Evolutionary conservation across 2,888 invertebrate genomes (phyloP).

Genomic region (Gymnoscelis rufifasciata): DNA sequence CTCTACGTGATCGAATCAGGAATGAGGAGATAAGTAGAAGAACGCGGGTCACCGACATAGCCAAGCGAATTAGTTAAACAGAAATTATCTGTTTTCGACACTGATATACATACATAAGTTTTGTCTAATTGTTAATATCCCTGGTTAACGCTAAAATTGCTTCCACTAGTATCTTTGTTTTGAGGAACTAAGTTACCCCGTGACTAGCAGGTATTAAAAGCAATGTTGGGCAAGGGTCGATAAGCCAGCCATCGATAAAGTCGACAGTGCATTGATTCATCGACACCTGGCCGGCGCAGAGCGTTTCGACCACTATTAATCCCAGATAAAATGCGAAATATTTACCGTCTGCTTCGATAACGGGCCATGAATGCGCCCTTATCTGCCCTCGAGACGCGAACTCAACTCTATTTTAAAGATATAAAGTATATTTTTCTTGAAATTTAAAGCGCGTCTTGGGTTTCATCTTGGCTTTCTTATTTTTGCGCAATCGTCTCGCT

Average conservation of each 20-base stretch:
- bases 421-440: constrained; percentile 48
- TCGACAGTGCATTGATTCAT: constrained; percentile 27
- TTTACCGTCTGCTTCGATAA: constrained; percentile 70
- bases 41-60: too few relatives aligned
- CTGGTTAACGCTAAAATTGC: too few relatives aligned
- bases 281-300: constrained; percentile 37
- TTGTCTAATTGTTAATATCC: too few relatives aligned
- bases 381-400: constrained; percentile 39
- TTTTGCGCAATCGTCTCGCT: constrained; percentile 53
- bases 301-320: constrained; percentile 65
- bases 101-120: too few relatives aligned
- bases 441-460: constrained; percentile 55
- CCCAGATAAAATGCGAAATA: constrained; percentile 72
- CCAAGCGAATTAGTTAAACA: too few relatives aligned
- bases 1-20: too few relatives aligned
- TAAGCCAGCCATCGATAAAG: constrained; percentile 20
- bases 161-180: too few relatives aligned
- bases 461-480: constrained; percentile 77
- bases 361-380: constrained; percentile 71
- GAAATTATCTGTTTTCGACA: too few relatives aligned
- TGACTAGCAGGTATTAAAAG: too few relatives aligned
- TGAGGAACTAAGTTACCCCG: too few relatives aligned
- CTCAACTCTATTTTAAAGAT: constrained; percentile 34
- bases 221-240: background rate
- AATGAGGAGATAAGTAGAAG: too few relatives aligned